Base-by-base conservation (phyloP, 1,140 invertebrate genomes). In the Caenorhabditis inopinata region DNA sequence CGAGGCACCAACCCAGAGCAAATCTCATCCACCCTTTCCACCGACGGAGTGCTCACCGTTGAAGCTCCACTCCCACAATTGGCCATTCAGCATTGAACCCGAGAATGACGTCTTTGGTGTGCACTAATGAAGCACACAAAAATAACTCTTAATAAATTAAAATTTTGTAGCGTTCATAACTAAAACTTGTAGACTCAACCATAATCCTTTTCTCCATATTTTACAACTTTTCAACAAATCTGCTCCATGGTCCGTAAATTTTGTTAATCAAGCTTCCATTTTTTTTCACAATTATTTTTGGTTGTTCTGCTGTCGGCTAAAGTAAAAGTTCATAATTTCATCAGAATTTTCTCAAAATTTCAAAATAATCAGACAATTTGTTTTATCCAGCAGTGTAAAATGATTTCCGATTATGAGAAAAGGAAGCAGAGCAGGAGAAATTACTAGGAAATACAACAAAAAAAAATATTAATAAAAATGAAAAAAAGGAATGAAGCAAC, bases 1-100 rank as follows among this genome's bases (percentile, higher is more conserved):
- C 84, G 86, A 16, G 89, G 90, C 49, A 90, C 89, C 29, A 86
- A 90, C 78, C 89, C 90, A 9, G 90, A 90, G 77, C 74, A 84
- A 73, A 89, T 90, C 77, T 86, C 78, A 47, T 89, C 88, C 18
- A 88, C 89, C 21, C 82, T 90, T 16, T 89, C 89, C 27, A 90
- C 88, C 25, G 89, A 90, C 73, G 89, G 89, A 27, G 87, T 90
- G 25, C 84, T 90, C 23, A 90, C 90, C 18, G 88, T 90, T 23
- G 88, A 90, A 62, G 89, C 89, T 23, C 89, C 89, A 12, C 81
- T 90, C 14, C 89, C 89, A 5, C 86, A 87, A 84, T 78, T 87
- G 76, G 87, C 86, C 35, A 89, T 87, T 58, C 86, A 87, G 49
- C 82, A 86, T 29, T 85, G 38, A 85, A 62, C 25, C 23, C 47